Percentiles rank a stretch among this genome's conserved stretches.
These are phyloP conservation scores for Semnornis frantzii DNA, from an alignment of 2,113 vertebrate genomes.

Conservation along the genomic window DNA sequence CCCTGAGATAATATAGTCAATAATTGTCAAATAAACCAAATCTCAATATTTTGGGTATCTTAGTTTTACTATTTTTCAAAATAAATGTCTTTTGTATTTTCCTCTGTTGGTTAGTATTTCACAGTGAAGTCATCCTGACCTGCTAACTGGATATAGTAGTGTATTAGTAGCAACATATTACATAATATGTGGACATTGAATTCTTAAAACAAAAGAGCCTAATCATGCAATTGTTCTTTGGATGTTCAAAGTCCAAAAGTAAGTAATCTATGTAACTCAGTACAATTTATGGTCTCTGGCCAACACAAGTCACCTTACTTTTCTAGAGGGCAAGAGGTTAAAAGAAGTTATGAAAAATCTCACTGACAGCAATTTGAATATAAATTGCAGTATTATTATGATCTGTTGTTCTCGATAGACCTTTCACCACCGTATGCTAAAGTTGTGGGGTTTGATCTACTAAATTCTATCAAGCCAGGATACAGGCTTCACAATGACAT, in stretches of 20 bases:
- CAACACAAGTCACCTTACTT: not conserved
- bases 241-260: not conserved
- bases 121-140: not conserved
- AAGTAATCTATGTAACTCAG: not conserved
- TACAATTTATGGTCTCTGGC: not conserved
- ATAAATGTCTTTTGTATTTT: not conserved
- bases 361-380: not conserved
- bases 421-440: not conserved
- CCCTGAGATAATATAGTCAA: not conserved
- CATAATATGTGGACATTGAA: not conserved
- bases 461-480: not conserved
- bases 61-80: not conserved
- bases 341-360: not conserved
- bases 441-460: not conserved
- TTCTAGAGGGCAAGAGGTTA: not conserved
- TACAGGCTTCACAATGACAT: not conserved
- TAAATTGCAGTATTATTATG: not conserved
- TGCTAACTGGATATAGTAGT: not conserved
- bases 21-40: not conserved
- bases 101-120: not conserved
- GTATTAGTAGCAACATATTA: not conserved
- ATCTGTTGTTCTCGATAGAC: not conserved
- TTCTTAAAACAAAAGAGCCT: constrained; percentile 9
- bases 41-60: not conserved
- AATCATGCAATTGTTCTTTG: not conserved